Evolutionary conservation across 1,140 invertebrate species (phyloP).

Genomic region (Caerostris extrusa): DNA sequence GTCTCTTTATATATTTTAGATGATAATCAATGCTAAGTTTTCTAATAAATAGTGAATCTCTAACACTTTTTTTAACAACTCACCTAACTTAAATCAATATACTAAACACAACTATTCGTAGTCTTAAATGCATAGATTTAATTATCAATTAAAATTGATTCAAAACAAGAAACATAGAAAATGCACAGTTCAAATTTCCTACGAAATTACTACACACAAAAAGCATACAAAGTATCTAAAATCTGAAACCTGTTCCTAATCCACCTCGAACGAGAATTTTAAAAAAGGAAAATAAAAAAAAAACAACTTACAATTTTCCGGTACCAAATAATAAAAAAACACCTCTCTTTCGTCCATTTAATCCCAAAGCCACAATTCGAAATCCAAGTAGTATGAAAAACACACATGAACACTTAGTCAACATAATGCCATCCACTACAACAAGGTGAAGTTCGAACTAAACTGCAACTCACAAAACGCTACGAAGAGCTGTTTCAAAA

Average conservation of each 20-base stretch:
- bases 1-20: too few species aligned
- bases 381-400: constrained; percentile 7
- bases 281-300: neutral
- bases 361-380: neutral
- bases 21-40: too few species aligned
- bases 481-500: neutral
- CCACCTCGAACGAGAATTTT: neutral
- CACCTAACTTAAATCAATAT: too few species aligned
- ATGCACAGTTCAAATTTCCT: too few species aligned
- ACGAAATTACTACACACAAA: too few species aligned
- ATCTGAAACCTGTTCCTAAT: neutral
- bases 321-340: neutral
- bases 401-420: constrained; percentile 7
- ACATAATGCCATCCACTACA: neutral
- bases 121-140: too few species aligned
- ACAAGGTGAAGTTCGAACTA: neutral
- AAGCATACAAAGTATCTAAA: neutral
- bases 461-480: neutral
- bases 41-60: too few species aligned
- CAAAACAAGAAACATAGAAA: too few species aligned
- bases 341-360: neutral
- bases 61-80: too few species aligned
- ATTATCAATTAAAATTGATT: too few species aligned
- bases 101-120: too few species aligned
- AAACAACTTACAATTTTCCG: neutral